phyloP scores from a whole-genome alignment of 2,888 invertebrate genomes.

The Trisateles emortualis region DNA sequence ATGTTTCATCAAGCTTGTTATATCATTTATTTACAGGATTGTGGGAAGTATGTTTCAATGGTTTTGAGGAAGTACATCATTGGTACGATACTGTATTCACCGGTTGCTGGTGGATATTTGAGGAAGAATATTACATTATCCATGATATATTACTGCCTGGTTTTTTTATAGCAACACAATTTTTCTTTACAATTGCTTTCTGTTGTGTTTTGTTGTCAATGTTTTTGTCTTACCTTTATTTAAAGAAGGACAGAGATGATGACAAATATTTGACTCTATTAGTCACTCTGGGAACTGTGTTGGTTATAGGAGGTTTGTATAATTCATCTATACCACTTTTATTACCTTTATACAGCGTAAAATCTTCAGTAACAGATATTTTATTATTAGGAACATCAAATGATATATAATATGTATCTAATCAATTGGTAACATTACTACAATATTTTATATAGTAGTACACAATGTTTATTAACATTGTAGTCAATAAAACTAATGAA shows the following conservation, averaged over 20 bases:
- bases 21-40: conserved; percentile 88
- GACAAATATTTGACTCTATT: conserved; percentile 92
- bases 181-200: conserved; percentile 96
- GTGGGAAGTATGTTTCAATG: conserved; percentile 97
- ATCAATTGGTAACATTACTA: too few relatives aligned
- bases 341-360: too few relatives aligned
- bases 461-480: too few relatives aligned
- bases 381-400: too few relatives aligned
- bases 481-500: too few relatives aligned
- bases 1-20: not conserved
- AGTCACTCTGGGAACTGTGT: conserved; percentile 90
- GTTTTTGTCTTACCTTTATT: conserved; percentile 91
- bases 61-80: conserved; percentile 94
- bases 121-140: conserved; percentile 98
- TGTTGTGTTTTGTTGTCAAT: conserved; percentile 92
- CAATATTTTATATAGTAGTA: too few relatives aligned
- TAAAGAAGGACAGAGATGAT: conserved; percentile 91
- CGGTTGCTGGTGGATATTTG: conserved; percentile 99
- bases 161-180: conserved; percentile 97
- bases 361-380: too few relatives aligned
- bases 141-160: conserved; percentile 95
- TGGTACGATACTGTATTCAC: conserved; percentile 94
- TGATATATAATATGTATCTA: too few relatives aligned
- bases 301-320: conserved; percentile 88
- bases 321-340: not conserved